phyloP scores from a whole-genome alignment of 2,113 vertebrate species.

The Myocastor coypus region DNA sequence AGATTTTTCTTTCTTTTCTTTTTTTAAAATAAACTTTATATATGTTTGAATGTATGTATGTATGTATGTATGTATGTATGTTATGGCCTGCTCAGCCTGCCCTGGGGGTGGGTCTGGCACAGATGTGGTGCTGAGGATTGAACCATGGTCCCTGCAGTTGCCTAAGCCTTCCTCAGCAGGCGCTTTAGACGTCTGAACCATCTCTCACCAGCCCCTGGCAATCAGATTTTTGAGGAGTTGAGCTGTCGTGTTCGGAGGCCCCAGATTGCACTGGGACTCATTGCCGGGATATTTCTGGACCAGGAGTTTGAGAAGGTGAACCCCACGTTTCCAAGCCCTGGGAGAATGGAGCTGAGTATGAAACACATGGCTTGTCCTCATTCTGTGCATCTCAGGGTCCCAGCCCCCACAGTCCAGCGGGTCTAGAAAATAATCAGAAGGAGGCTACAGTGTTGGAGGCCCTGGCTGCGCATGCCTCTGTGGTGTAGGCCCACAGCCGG shows the following conservation, averaged over 20 bases:
- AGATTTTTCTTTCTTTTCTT: too few relatives aligned
- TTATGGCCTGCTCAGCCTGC: too few relatives aligned
- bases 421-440: neutral
- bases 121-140: too few relatives aligned
- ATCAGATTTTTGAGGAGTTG: neutral
- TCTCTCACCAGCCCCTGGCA: too few relatives aligned
- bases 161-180: too few relatives aligned
- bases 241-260: neutral
- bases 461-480: neutral
- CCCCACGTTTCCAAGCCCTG: neutral
- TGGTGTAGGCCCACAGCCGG: neutral
- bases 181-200: too few relatives aligned
- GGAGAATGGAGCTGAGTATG: neutral
- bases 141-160: too few relatives aligned
- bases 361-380: neutral
- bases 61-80: too few relatives aligned
- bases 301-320: neutral
- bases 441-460: too few relatives aligned
- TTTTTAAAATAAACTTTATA: too few relatives aligned
- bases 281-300: neutral
- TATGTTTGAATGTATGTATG: too few relatives aligned
- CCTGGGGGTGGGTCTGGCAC: too few relatives aligned
- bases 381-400: neutral
- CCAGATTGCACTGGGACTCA: neutral
- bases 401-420: neutral